phyloP scores from a whole-genome alignment of 1,140 invertebrate genomes.

The Zaprionus capensis region DNA sequence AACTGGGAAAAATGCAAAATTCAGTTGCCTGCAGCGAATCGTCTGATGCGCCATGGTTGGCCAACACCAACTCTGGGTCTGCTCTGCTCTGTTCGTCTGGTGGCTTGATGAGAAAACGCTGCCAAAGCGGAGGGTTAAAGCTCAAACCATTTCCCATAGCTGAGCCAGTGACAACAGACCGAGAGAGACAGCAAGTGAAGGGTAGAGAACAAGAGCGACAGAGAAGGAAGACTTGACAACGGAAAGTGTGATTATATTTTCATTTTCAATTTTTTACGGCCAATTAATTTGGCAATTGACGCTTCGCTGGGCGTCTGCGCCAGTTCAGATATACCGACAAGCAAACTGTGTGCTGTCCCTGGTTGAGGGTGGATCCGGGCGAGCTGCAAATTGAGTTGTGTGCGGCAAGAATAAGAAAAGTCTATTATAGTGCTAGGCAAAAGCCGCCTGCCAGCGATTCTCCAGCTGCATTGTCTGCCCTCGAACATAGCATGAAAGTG shows the following conservation, averaged over 20 bases:
- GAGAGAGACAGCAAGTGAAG: background rate
- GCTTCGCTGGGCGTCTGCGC: constrained; percentile 78
- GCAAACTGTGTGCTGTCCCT: constrained; percentile 10
- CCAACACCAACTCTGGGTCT: constrained; percentile 26
- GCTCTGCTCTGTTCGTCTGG: too few species aligned
- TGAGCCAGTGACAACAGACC: constrained; percentile 48
- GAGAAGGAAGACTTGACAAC: constrained; percentile 58
- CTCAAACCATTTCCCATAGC: constrained; percentile 51
- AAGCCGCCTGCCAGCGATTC: constrained; percentile 66
- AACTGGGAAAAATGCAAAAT: constrained; percentile 71
- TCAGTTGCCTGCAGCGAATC: constrained; percentile 69
- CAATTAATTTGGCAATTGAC: constrained; percentile 83
- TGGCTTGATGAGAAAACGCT: constrained; percentile 67
- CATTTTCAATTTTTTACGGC: constrained; percentile 84
- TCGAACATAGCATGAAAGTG: constrained; percentile 46
- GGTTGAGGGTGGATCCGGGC: constrained; percentile 8
- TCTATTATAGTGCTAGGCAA: constrained; percentile 72
- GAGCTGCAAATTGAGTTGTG: constrained; percentile 75
- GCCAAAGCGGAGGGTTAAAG: constrained; percentile 59
- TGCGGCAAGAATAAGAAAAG: constrained; percentile 81
- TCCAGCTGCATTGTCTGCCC: constrained; percentile 69
- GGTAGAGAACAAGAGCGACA: constrained; percentile 28
- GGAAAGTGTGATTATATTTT: constrained; percentile 83
- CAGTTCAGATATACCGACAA: constrained; percentile 47
- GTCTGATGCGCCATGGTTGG: constrained; percentile 70